These are phyloP conservation scores for Sesia apiformis DNA, from an alignment of 2,888 invertebrate genomes.

Conservation along the genomic window DNA sequence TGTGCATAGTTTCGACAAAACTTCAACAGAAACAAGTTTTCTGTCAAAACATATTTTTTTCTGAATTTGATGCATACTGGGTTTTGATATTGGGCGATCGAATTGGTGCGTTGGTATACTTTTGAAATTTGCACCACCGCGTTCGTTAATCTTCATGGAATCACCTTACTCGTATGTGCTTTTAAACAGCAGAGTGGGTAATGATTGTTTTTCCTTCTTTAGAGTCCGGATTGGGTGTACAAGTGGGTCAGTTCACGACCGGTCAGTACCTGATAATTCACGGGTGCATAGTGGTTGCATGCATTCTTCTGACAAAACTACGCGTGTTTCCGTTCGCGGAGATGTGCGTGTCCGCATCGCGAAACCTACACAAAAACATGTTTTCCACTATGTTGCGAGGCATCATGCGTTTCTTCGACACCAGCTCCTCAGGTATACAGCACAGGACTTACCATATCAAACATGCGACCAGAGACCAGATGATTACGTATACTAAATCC, in stretches of 20 bases:
- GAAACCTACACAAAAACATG: conserved; percentile 81
- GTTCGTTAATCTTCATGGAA: no score
- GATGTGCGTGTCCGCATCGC: conserved; percentile 78
- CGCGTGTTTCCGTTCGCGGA: conserved; percentile 78
- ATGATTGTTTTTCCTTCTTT: not conserved
- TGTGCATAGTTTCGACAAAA: no score
- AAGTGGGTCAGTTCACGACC: conserved; percentile 52
- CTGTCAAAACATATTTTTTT: no score
- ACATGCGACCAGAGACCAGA: no score
- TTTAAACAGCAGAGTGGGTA: no score
- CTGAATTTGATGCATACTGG: no score
- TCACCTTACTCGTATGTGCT: no score
- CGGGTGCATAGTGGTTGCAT: conserved; percentile 61
- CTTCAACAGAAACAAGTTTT: no score
- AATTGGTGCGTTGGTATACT: no score
- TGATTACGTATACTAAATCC: not conserved
- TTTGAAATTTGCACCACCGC: no score
- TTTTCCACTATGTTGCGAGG: conserved; percentile 73
- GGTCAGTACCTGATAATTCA: conserved; percentile 77
- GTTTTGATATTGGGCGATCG: no score
- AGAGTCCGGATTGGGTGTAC: conserved; percentile 48
- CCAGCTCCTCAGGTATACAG: conserved; percentile 79
- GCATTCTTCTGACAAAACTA: conserved; percentile 73
- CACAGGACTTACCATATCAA: no score
- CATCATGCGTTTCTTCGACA: conserved; percentile 83